Percentiles rank a stretch among this genome's conserved stretches.
phyloP scores from a whole-genome alignment of 2,888 invertebrate genomes.

The Flexamia atlantica region DNA sequence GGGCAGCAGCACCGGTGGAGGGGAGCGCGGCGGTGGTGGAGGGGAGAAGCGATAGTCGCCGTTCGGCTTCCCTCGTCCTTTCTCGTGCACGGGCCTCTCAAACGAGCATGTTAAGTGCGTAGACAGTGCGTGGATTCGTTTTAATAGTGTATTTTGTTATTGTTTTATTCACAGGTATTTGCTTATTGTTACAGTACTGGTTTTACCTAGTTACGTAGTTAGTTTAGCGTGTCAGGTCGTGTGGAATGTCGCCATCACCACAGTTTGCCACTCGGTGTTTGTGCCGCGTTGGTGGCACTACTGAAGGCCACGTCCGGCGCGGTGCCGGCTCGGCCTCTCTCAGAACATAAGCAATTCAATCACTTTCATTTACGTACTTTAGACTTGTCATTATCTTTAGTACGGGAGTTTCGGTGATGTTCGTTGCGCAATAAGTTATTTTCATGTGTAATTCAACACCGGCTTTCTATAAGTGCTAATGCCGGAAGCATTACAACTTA shows the following conservation, averaged over 20 bases:
- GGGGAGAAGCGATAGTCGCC: conserved; percentile 37
- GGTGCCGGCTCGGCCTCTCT: conserved; percentile 11
- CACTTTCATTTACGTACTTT: conserved; percentile 18
- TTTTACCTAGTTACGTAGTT: conserved; percentile 46
- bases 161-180: conserved; percentile 54
- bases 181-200: conserved; percentile 46
- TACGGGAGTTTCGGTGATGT: not conserved
- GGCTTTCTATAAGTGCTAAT: not conserved
- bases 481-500: conserved; percentile 4
- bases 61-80: conserved; percentile 54
- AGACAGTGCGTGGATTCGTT: conserved; percentile 58
- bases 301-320: conserved; percentile 35
- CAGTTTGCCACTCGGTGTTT: conserved; percentile 40
- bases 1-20: conserved; percentile 52
- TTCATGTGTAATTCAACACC: not conserved
- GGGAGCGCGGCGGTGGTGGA: conserved; percentile 12
- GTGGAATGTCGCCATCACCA: conserved; percentile 41
- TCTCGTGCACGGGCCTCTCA: conserved; percentile 54
- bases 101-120: conserved; percentile 59
- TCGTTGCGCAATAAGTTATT: conserved; percentile 14
- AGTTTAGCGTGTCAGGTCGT: conserved; percentile 5
- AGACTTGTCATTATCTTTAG: conserved; percentile 29
- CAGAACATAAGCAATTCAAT: not conserved
- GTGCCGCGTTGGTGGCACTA: conserved; percentile 11
- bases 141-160: conserved; percentile 60